These are phyloP conservation scores for Lethrus apterus DNA, from an alignment of 1,140 invertebrate genomes.

Conservation along the genomic window DNA sequence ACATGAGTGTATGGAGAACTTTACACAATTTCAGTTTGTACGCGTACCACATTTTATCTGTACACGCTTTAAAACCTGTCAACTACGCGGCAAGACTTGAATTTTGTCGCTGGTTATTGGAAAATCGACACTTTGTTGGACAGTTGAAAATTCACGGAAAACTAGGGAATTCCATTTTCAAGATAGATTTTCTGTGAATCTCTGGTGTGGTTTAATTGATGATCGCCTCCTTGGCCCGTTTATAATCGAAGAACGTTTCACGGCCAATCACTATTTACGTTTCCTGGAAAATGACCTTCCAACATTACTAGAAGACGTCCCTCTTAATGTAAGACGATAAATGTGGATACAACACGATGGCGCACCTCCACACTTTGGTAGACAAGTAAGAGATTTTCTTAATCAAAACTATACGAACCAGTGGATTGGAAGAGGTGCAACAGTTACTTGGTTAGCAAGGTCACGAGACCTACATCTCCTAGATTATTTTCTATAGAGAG, in stretches of 20 bases:
- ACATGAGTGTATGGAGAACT: constrained; percentile 13
- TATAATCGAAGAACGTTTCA: constrained; percentile 8
- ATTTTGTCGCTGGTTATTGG: constrained; percentile 13
- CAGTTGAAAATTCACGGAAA: constrained; percentile 1
- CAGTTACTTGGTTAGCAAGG: constrained; percentile 10
- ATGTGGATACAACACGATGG: constrained; percentile 12
- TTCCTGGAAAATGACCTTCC: constrained; percentile 7
- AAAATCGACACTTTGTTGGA: constrained; percentile 8
- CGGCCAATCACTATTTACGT: constrained; percentile 7
- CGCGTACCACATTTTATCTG: constrained; percentile 4
- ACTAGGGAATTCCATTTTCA: constrained; percentile 2
- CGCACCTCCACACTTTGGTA: constrained; percentile 9
- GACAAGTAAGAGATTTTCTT: constrained; percentile 7
- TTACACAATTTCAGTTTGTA: constrained; percentile 10
- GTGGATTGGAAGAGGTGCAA: constrained; percentile 9
- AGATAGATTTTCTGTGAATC: too few relatives aligned
- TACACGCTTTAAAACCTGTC: constrained; percentile 9
- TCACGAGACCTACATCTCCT: constrained; percentile 4
- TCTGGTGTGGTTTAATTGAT: constrained; percentile 8
- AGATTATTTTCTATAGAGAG: constrained; percentile 2
- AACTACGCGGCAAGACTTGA: constrained; percentile 6
- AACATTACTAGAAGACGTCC: constrained; percentile 13
- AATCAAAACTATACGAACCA: constrained; percentile 9
- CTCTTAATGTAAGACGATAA: constrained; percentile 2
- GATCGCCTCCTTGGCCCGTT: constrained; percentile 6